phyloP scores from a whole-genome alignment of 1,140 invertebrate species.

The Meloidogyne floridensis region DNA sequence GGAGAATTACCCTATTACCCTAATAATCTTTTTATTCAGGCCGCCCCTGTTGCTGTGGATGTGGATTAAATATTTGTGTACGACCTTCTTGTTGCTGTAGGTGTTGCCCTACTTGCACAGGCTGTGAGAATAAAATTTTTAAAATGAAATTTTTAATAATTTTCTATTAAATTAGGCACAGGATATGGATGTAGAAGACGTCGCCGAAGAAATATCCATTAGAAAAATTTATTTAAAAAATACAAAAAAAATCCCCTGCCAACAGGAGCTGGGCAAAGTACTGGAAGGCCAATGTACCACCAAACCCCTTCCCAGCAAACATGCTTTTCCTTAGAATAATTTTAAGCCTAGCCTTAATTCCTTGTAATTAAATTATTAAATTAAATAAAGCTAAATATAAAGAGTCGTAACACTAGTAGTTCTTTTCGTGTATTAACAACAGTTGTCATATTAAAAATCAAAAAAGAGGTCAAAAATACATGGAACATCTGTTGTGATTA shows the following conservation, averaged over 20 bases:
- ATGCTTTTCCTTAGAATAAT: no score
- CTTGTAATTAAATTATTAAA: not conserved
- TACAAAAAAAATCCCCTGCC: no score
- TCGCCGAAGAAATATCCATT: not conserved
- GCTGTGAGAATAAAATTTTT: not conserved
- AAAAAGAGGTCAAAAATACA: not conserved
- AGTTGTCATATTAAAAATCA: not conserved
- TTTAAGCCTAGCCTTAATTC: no score
- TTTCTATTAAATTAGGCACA: not conserved
- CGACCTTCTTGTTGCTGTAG: not conserved
- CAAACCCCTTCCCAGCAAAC: not conserved
- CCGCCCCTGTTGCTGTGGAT: not conserved
- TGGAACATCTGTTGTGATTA: not conserved
- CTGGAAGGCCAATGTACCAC: not conserved
- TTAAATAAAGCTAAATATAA: not conserved
- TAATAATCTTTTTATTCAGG: no score
- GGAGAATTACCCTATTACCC: no score
- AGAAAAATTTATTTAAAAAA: not conserved
- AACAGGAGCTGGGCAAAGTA: no score
- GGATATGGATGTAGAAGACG: not conserved
- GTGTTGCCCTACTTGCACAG: not conserved
- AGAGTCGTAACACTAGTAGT: no score
- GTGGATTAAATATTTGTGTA: not conserved
- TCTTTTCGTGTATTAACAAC: not conserved
- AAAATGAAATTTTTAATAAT: not conserved